Percentiles rank a stretch among this genome's conserved stretches.
These are phyloP conservation scores for Puma concolor DNA, from an alignment of 2,113 vertebrate species.

Conservation along the genomic window DNA sequence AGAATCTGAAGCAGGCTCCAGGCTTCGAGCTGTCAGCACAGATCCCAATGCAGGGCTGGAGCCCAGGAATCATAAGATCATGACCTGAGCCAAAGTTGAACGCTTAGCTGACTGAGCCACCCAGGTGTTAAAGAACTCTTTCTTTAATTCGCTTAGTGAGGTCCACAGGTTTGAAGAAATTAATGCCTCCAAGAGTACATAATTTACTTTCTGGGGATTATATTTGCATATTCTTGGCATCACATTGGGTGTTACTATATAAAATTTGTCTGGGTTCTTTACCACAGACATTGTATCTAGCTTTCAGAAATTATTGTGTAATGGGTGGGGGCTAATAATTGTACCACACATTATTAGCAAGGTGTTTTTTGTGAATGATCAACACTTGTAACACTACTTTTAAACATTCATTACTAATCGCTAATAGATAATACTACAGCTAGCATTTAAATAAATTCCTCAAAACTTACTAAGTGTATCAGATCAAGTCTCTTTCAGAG, in stretches of 20 bases:
- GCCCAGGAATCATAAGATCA: no score
- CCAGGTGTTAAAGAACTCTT: background rate
- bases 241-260: background rate
- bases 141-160: background rate
- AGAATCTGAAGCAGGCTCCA: no score
- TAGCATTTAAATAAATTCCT: background rate
- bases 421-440: background rate
- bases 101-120: no score
- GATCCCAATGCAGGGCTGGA: no score
- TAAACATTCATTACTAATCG: slow-evolving; percentile 1
- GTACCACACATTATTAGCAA: background rate
- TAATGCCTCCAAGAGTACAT: background rate
- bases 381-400: background rate
- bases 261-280: background rate
- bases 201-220: slow-evolving; percentile 25
- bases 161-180: slow-evolving; percentile 16
- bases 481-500: background rate
- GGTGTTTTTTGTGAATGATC: background rate
- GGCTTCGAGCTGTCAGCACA: no score
- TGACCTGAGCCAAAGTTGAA: no score
- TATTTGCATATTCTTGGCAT: slow-evolving; percentile 41
- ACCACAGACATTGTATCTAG: background rate
- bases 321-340: background rate
- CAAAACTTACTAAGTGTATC: background rate
- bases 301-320: background rate